Base-by-base conservation (phyloP, 1,140 invertebrate genomes). In the Thalassaphorura encarpata region DNA sequence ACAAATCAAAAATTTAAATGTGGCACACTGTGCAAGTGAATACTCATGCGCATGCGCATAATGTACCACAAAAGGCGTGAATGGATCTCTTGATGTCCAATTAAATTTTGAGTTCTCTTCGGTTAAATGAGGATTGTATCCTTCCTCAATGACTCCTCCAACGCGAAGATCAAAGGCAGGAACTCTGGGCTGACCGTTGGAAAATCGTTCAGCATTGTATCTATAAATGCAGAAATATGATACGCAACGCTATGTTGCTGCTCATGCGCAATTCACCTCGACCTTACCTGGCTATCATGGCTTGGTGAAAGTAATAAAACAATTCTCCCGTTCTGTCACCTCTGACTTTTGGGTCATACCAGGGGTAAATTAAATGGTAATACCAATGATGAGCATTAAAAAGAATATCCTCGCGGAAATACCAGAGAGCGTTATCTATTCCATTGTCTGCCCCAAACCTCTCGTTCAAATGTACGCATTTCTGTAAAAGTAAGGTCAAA, bases 161-260 rank as follows among this genome's bases (percentile, higher is more conserved):
- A 5, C 42, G 11, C 26, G 24, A 2, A 58, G 5, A 5, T 39
- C 16, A 29, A 58, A n/a, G 1, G 51, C 19, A 4, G 4, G 3
- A 2, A 40, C 36, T 29, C 42, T 19, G 27, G 49, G 21, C 42
- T 52, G 8, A 16, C 51, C 51, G 26, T 53, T 53, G 4, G 41
- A 48, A 16, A 58, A 31, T 24, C 56, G 50, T 26, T 58, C 56
- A n/a, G 45, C 33, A 16, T 53, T 47, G 36, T 58, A 52, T 23
- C 50, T 16, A n/a, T n/a, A n/a, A n/a, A n/a, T n/a, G n/a, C n/a
- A n/a, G n/a, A n/a, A n/a, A n/a, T n/a, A n/a, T n/a, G n/a, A n/a
- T n/a, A n/a, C n/a, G n/a, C n/a, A n/a, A n/a, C n/a, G n/a, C n/a
- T n/a, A n/a, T n/a, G n/a, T n/a, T n/a, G n/a, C n/a, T n/a, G n/a